Conservation (phyloP, 2,797 vertebrate species). For the Cheirogaleus major region DNA sequence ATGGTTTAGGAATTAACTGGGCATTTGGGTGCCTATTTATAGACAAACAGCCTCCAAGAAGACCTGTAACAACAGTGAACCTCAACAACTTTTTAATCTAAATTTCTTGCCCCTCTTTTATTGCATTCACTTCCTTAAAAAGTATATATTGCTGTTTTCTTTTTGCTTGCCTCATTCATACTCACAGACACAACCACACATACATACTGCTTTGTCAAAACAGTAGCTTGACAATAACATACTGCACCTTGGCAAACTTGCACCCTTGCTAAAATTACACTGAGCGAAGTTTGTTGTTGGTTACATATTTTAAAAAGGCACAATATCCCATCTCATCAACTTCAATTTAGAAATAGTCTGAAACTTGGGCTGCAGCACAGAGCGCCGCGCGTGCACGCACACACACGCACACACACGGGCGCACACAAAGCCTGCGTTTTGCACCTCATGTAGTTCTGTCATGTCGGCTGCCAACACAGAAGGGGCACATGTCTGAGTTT, state of each 20-base stretch:
- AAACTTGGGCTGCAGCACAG: background rate
- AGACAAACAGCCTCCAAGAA: background rate
- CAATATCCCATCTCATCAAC: constrained; percentile 68
- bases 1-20: background rate
- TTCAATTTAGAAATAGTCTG: constrained; percentile 62
- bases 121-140: constrained; percentile 1
- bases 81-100: background rate
- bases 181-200: constrained; percentile 47
- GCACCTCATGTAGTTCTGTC: constrained; percentile 49
- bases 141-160: background rate
- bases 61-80: background rate
- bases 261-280: constrained; percentile 80
- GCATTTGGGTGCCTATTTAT: background rate
- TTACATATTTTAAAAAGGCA: constrained; percentile 59
- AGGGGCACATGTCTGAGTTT: constrained; percentile 59
- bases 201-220: constrained; percentile 60
- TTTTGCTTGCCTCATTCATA: constrained; percentile 25
- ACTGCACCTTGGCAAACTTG: constrained; percentile 82
- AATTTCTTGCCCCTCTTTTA: background rate
- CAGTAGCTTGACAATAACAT: constrained; percentile 41
- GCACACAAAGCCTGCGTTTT: constrained; percentile 62
- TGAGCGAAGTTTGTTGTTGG: constrained; percentile 77
- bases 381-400: background rate
- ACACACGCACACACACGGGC: background rate
- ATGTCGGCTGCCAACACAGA: constrained; percentile 64